Percentiles rank a stretch among this genome's conserved stretches.
Evolutionary conservation across 2,113 vertebrate genomes (phyloP).

Genomic region (Rattus rattus): DNA sequence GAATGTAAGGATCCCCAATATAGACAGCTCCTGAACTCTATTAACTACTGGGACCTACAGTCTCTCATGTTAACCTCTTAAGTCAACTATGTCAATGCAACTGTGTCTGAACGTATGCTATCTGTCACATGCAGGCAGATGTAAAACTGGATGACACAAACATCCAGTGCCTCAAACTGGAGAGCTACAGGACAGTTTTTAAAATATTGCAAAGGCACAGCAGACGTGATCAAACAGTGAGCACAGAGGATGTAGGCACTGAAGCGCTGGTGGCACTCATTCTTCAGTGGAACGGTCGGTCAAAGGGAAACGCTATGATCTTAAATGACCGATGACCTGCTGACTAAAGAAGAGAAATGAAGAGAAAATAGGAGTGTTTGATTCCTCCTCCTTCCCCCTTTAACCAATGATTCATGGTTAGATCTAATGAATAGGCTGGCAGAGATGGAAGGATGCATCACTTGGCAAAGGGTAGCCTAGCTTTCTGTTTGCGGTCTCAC

Average conservation of each 20-base stretch:
- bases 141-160: not conserved
- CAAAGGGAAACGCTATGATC: slow-evolving; percentile 30
- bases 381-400: not conserved
- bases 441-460: not conserved
- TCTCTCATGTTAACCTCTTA: not conserved
- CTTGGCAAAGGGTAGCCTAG: not conserved
- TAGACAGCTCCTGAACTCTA: not conserved
- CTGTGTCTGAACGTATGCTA: not conserved
- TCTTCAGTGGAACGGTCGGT: not conserved
- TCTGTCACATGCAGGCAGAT: not conserved
- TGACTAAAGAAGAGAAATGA: not conserved
- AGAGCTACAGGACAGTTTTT: not conserved
- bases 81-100: not conserved
- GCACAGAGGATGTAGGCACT: not conserved
- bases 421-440: not conserved
- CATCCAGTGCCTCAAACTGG: not conserved
- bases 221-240: not conserved
- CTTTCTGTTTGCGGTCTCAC: not conserved
- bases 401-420: not conserved
- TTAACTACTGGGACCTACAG: too few species aligned
- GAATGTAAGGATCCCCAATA: accelerated
- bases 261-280: not conserved
- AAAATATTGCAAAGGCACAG: not conserved
- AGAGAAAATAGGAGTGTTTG: not conserved
- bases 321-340: not conserved